Conservation (phyloP, 2,888 invertebrate genomes). For the Pterostichus niger region DNA sequence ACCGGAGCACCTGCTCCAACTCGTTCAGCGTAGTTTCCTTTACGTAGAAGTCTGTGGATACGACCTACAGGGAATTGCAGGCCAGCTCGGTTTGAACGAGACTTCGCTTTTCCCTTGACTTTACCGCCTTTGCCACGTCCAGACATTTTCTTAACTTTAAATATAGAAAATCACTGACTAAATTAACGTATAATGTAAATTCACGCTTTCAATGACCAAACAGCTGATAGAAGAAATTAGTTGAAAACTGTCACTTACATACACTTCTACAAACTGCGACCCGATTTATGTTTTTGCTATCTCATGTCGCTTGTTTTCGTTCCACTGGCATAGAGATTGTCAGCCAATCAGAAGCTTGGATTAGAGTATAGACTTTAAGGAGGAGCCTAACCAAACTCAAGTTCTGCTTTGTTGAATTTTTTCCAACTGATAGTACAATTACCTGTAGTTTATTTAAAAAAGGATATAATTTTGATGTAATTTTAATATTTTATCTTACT, state of each 20-base stretch:
- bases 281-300: neutral
- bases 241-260: neutral
- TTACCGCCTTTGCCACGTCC: constrained; percentile 77
- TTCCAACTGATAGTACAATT: neutral
- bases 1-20: constrained; percentile 80
- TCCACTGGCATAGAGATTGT: constrained; percentile 10
- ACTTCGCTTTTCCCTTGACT: constrained; percentile 77
- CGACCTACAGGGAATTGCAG: constrained; percentile 82
- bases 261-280: neutral
- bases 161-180: neutral
- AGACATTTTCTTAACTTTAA: constrained; percentile 73
- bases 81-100: constrained; percentile 80
- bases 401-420: neutral
- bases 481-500: no score
- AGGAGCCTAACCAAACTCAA: neutral
- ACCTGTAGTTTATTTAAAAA: no score
- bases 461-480: no score
- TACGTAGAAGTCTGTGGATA: constrained; percentile 81
- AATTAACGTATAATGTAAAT: neutral
- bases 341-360: neutral
- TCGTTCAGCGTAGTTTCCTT: constrained; percentile 82
- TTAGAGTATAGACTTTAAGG: neutral
- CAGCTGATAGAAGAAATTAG: neutral
- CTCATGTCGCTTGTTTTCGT: constrained; percentile 4
- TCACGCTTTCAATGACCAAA: neutral